A percentile compares a stretch with the other conserved stretches of the same genome.
phyloP scores from a whole-genome alignment of 2,888 invertebrate genomes.

The Ennomos quercinarius region DNA sequence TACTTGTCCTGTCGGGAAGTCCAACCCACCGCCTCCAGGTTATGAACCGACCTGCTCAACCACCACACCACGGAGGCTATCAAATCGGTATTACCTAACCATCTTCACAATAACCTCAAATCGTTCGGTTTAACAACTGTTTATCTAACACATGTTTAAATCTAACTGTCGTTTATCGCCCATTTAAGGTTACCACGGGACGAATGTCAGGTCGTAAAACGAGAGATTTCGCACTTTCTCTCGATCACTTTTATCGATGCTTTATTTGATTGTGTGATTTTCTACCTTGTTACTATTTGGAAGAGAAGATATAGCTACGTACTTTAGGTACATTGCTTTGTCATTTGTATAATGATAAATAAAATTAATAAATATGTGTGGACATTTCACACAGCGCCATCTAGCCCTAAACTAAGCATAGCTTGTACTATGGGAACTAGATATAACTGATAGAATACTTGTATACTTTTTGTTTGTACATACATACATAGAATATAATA shows the following conservation, averaged over 20 bases:
- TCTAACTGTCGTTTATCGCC: slow-evolving; percentile 27
- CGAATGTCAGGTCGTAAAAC: slow-evolving; percentile 32
- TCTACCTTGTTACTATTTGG: slow-evolving; percentile 16
- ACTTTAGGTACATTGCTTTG: not conserved
- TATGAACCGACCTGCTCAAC: too few relatives aligned
- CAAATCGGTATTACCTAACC: slow-evolving; percentile 12
- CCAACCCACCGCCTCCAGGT: too few relatives aligned
- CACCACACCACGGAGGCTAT: too few relatives aligned
- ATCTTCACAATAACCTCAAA: slow-evolving; percentile 16
- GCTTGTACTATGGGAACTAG: too few relatives aligned
- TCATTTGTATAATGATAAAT: not conserved
- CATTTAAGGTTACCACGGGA: slow-evolving; percentile 26
- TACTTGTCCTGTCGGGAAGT: too few relatives aligned
- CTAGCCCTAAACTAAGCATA: too few relatives aligned
- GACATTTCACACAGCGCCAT: too few relatives aligned
- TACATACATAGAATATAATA: too few relatives aligned
- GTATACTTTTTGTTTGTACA: too few relatives aligned
- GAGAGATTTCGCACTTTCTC: slow-evolving; percentile 27
- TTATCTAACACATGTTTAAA: slow-evolving; percentile 28
- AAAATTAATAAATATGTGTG: too few relatives aligned
- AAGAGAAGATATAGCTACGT: not conserved
- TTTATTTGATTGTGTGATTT: slow-evolving; percentile 34
- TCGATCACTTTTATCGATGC: slow-evolving; percentile 30
- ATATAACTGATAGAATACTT: too few relatives aligned
- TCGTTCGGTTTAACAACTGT: slow-evolving; percentile 21